phyloP scores from a whole-genome alignment of 2,113 vertebrate species.

The Pachycephala philippinensis region DNA sequence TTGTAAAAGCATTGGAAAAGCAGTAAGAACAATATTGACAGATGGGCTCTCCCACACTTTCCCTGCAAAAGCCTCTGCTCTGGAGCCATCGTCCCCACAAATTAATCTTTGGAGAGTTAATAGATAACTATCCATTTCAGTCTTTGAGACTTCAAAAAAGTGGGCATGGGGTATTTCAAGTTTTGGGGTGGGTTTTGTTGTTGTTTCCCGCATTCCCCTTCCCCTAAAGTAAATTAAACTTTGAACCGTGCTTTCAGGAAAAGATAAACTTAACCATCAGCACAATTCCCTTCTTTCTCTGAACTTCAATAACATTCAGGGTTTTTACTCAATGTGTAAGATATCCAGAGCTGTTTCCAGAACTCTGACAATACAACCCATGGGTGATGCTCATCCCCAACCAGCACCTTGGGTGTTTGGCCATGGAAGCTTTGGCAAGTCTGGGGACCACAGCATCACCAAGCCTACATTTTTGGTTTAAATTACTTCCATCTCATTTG shows the following conservation, averaged over 20 bases:
- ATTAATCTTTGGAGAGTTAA: neutral
- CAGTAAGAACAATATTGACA: conserved; percentile 48
- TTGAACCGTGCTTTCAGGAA: neutral
- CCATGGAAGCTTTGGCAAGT: neutral
- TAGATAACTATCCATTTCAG: neutral
- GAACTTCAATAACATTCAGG: neutral
- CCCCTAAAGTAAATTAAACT: neutral
- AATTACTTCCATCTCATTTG: neutral
- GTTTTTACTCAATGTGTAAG: neutral
- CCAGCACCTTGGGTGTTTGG: accelerated
- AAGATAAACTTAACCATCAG: neutral
- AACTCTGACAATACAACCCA: neutral
- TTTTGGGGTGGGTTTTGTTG: neutral
- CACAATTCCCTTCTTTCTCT: neutral
- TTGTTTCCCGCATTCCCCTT: neutral
- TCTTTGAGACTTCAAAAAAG: neutral
- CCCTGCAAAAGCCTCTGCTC: conserved; percentile 20
- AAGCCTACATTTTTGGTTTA: neutral
- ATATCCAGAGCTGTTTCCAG: neutral
- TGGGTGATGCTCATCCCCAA: accelerated
- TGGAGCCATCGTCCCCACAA: conserved; percentile 10
- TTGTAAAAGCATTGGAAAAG: conserved; percentile 64
- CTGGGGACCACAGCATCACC: neutral
- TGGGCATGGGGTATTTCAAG: neutral
- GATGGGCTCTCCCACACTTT: conserved; percentile 30